These are phyloP conservation scores for Bettongia penicillata DNA, from an alignment of 2,113 vertebrate species.

Conservation along the genomic window DNA sequence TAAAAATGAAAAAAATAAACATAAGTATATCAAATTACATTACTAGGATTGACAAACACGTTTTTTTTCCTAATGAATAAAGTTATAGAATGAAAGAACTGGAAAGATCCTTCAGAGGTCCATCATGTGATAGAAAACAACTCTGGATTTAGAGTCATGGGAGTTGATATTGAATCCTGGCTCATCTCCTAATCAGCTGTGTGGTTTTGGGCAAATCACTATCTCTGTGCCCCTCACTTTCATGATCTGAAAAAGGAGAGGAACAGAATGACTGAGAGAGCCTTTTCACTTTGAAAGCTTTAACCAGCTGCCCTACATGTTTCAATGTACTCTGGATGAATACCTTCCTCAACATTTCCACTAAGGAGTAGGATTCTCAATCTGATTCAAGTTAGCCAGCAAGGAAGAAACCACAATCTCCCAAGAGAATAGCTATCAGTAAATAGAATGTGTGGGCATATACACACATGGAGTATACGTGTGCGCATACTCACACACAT, in stretches of 20 bases:
- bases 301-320: neutral
- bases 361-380: neutral
- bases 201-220: neutral
- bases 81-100: neutral
- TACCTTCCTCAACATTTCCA: neutral
- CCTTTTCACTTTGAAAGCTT: neutral
- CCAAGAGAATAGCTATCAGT: neutral
- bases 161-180: neutral
- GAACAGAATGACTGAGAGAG: neutral
- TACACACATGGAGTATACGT: too few relatives aligned
- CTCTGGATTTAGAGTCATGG: neutral
- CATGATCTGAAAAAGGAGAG: neutral
- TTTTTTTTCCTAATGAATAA: neutral
- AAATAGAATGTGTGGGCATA: neutral
- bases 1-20: neutral
- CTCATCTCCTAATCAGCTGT: neutral
- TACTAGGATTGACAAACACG: neutral
- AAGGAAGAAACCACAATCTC: neutral
- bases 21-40: neutral
- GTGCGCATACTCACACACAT: too few relatives aligned
- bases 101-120: neutral
- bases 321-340: neutral
- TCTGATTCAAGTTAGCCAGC: neutral
- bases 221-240: neutral
- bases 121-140: neutral